Evolutionary conservation across 2,113 vertebrate genomes (phyloP), one percentile per base, ranked within the genome.

Genomic region (Arenaria interpres): DNA sequence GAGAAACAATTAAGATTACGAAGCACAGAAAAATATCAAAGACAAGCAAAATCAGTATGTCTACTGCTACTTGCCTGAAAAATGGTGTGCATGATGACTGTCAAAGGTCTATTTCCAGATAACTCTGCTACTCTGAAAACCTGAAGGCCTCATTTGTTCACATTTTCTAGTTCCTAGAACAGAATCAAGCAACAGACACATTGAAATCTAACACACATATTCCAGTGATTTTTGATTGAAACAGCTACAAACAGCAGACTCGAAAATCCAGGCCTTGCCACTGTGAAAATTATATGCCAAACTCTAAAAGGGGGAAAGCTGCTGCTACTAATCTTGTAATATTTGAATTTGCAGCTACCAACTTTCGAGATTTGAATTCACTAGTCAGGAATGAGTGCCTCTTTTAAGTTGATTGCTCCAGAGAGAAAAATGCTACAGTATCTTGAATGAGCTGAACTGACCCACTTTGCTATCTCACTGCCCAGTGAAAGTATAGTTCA

Each of bases 121-220:
- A 99, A 98, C 96, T 99, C 99, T 22, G 98, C 98, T 98, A 99
- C 98, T 98, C 99, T 99, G 98, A 99, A 99, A 97, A 99, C 98
- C 53, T 99, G 99, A 98, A 99, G 99, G 98, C 99, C 99, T 99
- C 99, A 99, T 98, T 99, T 99, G 98, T 99, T 99, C 95, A 99
- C 98, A 94, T 99, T 98, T 97, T 99, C 99, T 95, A 99, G 96
- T 96, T 99, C 99, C 99, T 99, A 86, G 39, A 88, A 94, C 43
- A 54, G 68, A 82, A 84, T 63, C 28, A 88, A 51, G 53, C 63
- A 51, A 56, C 9, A 78, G 64, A 85, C 68, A 39, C 3, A 50
- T 60, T 30, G 64, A 68, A 85, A 63, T 27, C 43, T n/a, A 71
- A 45, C 32, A 76, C 33, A 32, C 17, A 13, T 15, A 75, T 59